Conservation (phyloP, 2,113 vertebrate genomes). For the Poecilia latipinna region DNA sequence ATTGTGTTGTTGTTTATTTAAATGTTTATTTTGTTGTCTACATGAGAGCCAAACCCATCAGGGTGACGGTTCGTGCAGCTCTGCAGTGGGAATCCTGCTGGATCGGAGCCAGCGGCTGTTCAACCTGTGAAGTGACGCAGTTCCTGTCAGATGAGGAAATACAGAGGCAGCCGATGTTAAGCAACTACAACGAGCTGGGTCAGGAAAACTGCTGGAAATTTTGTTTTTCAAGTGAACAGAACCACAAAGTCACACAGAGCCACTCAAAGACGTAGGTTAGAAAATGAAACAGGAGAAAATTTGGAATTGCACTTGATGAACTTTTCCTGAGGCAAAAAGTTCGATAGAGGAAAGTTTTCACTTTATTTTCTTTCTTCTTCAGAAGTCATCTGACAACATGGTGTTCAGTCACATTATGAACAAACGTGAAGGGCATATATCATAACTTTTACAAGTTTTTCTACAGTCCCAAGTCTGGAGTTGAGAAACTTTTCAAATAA, state of each 20-base stretch:
- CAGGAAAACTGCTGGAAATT: constrained; percentile 2
- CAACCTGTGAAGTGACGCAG: background rate
- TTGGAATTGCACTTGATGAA: background rate
- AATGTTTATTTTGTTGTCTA: background rate
- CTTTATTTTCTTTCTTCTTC: background rate
- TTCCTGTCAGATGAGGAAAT: constrained; percentile 39
- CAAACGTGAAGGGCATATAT: background rate
- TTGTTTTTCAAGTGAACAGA: background rate
- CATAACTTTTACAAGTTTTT: background rate
- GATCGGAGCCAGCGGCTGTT: background rate
- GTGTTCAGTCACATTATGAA: background rate
- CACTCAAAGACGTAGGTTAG: background rate
- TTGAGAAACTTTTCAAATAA: too few species aligned
- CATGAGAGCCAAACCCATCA: too few species aligned
- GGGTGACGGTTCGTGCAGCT: background rate
- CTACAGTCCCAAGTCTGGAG: too few species aligned
- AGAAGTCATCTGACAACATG: background rate
- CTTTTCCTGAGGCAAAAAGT: background rate
- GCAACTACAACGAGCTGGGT: background rate
- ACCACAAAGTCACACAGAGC: background rate
- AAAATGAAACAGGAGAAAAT: background rate
- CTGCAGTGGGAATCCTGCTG: too few species aligned
- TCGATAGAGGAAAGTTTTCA: background rate
- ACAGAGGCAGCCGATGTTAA: constrained; percentile 12
- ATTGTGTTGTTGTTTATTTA: background rate